Evolutionary conservation across 2,797 vertebrate genomes (phyloP).

Genomic region (Basileuterus tristriatus): DNA sequence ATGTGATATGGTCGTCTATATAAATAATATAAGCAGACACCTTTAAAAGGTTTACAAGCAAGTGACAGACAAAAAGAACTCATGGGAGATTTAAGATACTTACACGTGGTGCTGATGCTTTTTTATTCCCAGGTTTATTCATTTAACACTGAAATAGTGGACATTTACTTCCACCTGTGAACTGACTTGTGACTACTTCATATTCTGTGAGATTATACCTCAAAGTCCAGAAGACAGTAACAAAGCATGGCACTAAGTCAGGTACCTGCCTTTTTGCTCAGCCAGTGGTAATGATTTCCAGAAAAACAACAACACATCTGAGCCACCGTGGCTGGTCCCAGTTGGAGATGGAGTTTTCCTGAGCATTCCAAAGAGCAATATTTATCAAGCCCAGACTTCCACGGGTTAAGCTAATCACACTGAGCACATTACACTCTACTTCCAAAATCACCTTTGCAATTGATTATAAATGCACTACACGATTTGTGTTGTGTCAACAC

Average conservation of each 20-base stretch:
- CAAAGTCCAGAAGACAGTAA: background rate
- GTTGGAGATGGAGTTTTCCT: background rate
- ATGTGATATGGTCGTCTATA: background rate
- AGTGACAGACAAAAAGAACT: background rate
- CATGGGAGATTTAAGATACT: background rate
- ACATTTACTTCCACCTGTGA: background rate
- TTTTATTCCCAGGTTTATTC: background rate
- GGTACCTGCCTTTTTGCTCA: background rate
- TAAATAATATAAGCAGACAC: background rate
- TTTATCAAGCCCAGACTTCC: background rate
- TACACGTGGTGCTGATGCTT: background rate
- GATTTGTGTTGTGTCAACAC: background rate
- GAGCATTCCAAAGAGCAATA: background rate
- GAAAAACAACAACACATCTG: background rate
- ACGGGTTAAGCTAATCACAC: background rate
- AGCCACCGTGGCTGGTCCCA: fast-evolving
- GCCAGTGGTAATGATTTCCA: background rate
- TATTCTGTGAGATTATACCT: background rate
- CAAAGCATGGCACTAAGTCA: background rate
- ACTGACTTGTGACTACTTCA: background rate
- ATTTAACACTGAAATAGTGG: background rate
- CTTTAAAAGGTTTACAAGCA: background rate
- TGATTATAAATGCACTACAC: background rate
- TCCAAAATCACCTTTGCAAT: background rate
- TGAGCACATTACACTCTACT: background rate